phyloP scores from a whole-genome alignment of 2,797 vertebrate species.

The Loris lydekkerianus region DNA sequence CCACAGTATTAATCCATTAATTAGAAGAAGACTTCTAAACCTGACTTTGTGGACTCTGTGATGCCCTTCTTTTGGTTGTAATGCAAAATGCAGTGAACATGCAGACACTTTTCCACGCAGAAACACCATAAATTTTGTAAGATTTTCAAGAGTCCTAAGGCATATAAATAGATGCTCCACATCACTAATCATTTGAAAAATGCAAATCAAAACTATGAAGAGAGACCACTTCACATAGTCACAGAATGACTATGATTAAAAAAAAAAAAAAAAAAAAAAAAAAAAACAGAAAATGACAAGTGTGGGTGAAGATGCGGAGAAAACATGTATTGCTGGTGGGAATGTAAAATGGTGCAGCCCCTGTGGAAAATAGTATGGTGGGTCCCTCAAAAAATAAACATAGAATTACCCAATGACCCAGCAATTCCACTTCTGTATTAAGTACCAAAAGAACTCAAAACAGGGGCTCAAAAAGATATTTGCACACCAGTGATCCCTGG shows the following conservation, averaged over 20 bases:
- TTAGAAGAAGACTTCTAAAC: background rate
- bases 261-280: no score
- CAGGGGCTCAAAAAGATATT: background rate
- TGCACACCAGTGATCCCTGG: no score
- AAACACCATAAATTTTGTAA: conserved; percentile 24
- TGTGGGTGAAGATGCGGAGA: background rate
- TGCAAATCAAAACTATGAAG: conserved; percentile 6
- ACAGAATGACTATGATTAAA: background rate
- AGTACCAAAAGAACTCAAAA: background rate
- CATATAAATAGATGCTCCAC: background rate
- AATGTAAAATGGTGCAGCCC: no score
- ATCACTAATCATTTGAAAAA: background rate
- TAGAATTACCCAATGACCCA: background rate
- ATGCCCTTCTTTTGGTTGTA: background rate
- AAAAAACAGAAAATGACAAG: background rate
- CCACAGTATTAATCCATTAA: background rate
- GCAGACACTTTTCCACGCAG: background rate
- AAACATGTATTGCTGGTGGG: background rate
- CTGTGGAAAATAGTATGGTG: background rate
- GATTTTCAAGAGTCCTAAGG: conserved; percentile 4
- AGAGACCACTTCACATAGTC: background rate
- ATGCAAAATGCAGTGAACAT: background rate
- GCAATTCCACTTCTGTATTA: background rate
- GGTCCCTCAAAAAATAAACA: background rate
- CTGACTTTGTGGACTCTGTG: background rate